phyloP scores from a whole-genome alignment of 2,888 invertebrate species.

The Cephus sareptanus region DNA sequence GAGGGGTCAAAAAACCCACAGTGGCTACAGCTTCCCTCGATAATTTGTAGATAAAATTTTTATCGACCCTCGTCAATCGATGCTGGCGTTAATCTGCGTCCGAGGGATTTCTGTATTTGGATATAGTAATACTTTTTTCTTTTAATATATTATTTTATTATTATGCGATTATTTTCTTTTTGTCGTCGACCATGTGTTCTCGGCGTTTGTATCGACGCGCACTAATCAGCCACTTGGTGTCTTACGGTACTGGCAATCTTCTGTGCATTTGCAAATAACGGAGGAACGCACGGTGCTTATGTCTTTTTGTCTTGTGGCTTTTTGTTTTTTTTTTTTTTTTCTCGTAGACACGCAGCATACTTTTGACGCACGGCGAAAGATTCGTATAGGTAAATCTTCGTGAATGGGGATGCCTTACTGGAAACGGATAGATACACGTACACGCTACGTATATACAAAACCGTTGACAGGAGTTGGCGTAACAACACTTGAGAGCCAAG shows the following conservation, averaged over 20 bases:
- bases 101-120: background rate
- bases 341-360: background rate
- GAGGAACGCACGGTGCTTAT: background rate
- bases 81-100: background rate
- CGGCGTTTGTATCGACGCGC: background rate
- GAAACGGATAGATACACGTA: background rate
- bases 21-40: no score
- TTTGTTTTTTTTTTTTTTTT: background rate
- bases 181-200: background rate
- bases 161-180: background rate
- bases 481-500: background rate
- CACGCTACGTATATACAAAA: no score
- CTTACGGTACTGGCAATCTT: background rate
- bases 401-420: background rate
- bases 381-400: background rate
- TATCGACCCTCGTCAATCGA: background rate
- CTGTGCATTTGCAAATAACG: background rate
- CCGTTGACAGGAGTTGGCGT: background rate
- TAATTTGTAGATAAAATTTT: background rate
- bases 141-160: background rate
- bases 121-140: background rate
- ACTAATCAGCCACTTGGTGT: background rate
- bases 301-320: background rate
- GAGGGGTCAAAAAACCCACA: background rate
- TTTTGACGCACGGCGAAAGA: background rate